Evolutionary conservation across 2,113 vertebrate genomes (phyloP).

Genomic region (Gambusia holbrooki): DNA sequence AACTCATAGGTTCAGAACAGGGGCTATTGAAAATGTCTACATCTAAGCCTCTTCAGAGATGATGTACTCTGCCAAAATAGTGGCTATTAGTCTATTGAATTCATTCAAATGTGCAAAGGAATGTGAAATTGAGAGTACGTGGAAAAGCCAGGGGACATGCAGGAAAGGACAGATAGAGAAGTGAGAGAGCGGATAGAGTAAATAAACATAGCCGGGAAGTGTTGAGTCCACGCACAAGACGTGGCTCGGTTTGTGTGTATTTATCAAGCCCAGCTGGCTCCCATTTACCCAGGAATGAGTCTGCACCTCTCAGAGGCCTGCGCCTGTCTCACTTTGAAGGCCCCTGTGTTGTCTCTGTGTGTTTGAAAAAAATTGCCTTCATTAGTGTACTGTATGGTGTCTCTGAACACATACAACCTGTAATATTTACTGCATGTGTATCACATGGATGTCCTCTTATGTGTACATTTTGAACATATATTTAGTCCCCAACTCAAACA

Average conservation of each 20-base stretch:
- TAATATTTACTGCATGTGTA: conserved; percentile 52
- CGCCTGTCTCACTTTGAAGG: conserved; percentile 79
- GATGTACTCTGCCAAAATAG: conserved; percentile 13
- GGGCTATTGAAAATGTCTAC: neutral
- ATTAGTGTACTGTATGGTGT: conserved; percentile 71
- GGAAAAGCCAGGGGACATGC: conserved; percentile 61
- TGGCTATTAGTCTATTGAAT: conserved; percentile 23
- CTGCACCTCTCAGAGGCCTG: conserved; percentile 77
- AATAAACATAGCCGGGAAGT: conserved; percentile 79
- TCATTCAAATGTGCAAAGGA: conserved; percentile 47
- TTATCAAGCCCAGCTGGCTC: conserved; percentile 84
- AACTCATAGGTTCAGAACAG: neutral
- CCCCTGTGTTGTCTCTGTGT: conserved; percentile 59
- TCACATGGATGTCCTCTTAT: conserved; percentile 19
- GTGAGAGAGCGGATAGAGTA: conserved; percentile 72
- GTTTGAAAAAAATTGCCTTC: conserved; percentile 67
- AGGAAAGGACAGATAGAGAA: conserved; percentile 72
- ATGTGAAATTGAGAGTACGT: conserved; percentile 38
- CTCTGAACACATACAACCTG: conserved; percentile 70
- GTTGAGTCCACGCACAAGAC: conserved; percentile 75
- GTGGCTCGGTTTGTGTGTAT: conserved; percentile 74
- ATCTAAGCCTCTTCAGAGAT: conserved; percentile 2
- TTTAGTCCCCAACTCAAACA: conserved; percentile 25
- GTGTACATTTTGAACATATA: conserved; percentile 44
- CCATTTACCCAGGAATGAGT: conserved; percentile 82